Conservation (phyloP, 92 coral and sea anemone genomes). For the Palythoa caribaeorum region DNA sequence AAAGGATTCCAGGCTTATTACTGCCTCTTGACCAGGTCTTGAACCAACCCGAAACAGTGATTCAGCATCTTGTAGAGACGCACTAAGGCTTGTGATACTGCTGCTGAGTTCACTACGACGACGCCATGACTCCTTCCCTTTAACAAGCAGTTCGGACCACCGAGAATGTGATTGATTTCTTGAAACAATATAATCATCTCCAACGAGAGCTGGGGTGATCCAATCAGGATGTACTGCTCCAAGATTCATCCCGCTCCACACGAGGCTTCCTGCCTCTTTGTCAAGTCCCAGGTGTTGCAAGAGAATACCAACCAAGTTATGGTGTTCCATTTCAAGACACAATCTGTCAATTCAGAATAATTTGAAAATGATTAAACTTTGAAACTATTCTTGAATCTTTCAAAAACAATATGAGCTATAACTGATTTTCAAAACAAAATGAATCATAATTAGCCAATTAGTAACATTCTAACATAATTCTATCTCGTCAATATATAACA, state of each 20-base stretch:
- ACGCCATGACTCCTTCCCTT: conserved; percentile 67
- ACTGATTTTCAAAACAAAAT: too few relatives aligned
- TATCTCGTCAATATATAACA: too few relatives aligned
- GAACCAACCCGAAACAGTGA: conserved; percentile 18
- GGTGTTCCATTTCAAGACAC: conserved; percentile 84
- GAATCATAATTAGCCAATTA: not conserved
- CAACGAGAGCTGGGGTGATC: conserved; percentile 89
- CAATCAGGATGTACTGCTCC: conserved; percentile 83
- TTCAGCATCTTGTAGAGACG: conserved; percentile 17
- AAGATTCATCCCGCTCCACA: conserved; percentile 90
- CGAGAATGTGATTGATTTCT: conserved; percentile 50
- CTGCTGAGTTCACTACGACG: conserved; percentile 49
- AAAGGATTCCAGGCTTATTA: conserved; percentile 49
- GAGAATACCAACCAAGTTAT: conserved; percentile 85
- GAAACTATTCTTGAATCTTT: not conserved
- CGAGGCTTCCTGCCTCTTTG: conserved; percentile 93
- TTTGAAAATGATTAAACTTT: too few relatives aligned
- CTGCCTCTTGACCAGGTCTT: conserved; percentile 5
- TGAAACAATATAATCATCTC: conserved; percentile 67
- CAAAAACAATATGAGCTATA: not conserved
- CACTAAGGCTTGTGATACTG: conserved; percentile 44
- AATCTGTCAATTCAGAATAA: conserved; percentile 31
- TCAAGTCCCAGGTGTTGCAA: conserved; percentile 95
- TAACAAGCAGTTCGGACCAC: conserved; percentile 75
- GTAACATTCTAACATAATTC: not conserved